Percentiles rank a stretch among this genome's conserved stretches.
Evolutionary conservation across 2,113 vertebrate species (phyloP).

Genomic region (Heterochromis multidens): DNA sequence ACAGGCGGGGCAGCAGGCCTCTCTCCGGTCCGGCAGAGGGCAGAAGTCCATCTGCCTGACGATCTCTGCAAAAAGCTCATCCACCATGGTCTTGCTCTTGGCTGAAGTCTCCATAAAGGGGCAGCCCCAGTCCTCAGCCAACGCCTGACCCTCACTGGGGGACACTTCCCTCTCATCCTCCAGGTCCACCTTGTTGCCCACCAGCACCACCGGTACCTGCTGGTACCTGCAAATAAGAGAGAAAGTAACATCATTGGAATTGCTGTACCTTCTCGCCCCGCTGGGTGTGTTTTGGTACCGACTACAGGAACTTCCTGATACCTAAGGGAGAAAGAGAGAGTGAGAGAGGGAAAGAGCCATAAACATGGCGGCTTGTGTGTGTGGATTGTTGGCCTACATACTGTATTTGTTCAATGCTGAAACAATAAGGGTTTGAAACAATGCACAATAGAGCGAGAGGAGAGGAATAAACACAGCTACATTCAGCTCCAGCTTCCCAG

Average conservation of each 20-base stretch:
- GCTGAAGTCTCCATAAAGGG: conserved; percentile 98
- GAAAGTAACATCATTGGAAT: neutral
- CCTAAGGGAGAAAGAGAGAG: neutral
- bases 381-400: conserved; percentile 40
- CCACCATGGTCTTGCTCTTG: conserved; percentile 98
- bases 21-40: conserved; percentile 91
- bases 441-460: conserved; percentile 18
- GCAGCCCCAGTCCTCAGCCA: conserved; percentile 96
- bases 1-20: conserved; percentile 90
- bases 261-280: neutral
- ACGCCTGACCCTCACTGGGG: conserved; percentile 86
- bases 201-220: conserved; percentile 95
- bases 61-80: conserved; percentile 95
- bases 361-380: neutral
- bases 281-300: neutral
- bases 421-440: conserved; percentile 34
- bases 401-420: conserved; percentile 30
- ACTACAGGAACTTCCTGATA: neutral
- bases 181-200: conserved; percentile 96
- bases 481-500: conserved; percentile 25
- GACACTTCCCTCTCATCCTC: conserved; percentile 94
- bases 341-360: neutral
- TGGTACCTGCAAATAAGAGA: conserved; percentile 81
- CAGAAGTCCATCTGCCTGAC: conserved; percentile 98
- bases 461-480: neutral